Evolutionary conservation across 2,113 vertebrate genomes (phyloP).

Genomic region (Coregonus clupeaformis): DNA sequence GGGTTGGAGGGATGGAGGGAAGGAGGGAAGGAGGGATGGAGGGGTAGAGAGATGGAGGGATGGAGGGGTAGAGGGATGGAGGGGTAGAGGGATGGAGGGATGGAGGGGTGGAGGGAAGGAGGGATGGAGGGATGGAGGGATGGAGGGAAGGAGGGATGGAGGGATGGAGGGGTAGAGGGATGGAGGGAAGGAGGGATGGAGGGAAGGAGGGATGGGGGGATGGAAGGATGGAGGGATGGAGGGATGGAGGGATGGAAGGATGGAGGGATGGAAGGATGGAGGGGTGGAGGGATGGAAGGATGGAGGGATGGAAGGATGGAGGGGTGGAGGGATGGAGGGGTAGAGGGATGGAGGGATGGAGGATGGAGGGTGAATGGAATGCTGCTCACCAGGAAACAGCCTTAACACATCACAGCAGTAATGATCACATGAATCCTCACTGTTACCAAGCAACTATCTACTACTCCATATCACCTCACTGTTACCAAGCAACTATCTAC

Average conservation of each 20-base stretch:
- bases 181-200: background rate
- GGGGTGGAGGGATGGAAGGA: background rate
- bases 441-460: background rate
- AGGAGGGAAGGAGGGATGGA: background rate
- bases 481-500: too few relatives aligned
- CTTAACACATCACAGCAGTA: background rate
- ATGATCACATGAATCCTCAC: conserved; percentile 1
- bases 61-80: background rate
- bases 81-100: background rate
- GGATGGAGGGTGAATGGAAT: background rate
- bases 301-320: background rate
- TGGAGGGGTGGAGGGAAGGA: background rate
- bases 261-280: too few relatives aligned
- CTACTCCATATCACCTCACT: background rate
- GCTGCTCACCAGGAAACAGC: background rate
- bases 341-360: background rate
- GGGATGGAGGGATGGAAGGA: background rate
- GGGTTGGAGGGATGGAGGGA: background rate
- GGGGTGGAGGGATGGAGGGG: background rate
- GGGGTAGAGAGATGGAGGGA: too few relatives aligned
- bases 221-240: background rate
- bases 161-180: too few relatives aligned
- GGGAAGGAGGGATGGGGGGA: background rate
- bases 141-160: too few relatives aligned
- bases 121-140: background rate